Base-by-base conservation (phyloP, 1,140 invertebrate species). In the Zaprionus ghesquierei region DNA sequence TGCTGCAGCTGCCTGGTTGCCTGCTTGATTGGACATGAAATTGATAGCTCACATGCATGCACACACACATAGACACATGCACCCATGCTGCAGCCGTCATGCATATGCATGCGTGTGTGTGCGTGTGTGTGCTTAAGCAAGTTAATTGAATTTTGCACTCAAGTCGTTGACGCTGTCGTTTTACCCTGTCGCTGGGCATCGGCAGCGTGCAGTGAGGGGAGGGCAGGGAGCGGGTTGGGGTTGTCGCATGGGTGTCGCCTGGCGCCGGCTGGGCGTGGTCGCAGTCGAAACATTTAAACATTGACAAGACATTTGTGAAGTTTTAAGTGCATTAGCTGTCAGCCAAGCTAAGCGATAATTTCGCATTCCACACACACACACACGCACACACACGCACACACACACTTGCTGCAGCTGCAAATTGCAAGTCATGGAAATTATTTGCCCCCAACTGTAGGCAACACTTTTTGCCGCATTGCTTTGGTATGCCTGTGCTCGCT, bases 21-120 rank as follows among this genome's bases (percentile, higher is more conserved):
- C 68, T 89, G 84, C 68, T 90, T 90, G 79, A 90, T 90, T 90
- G 87, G 81, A 90, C 87, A 87, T 90, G 81, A 90, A 90, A 90
- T 90, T 90, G 87, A 90, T 90, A 89, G 84, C 84, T 89, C 64
- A 68, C 64, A 51, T 29, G 55, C 50, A 64, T 38, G 12, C 35
- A 18, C 41, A 53, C 27, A 20, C 46, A 55, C 38, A 35, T 60
- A n/a, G n/a, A 10, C 54, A 69, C 15, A 35, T 38, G 23, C 53
- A 56, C 27, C 8, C 25, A 27, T 18, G 10, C 62, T 54, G 31
- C 35, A 49, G 38, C 49, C 10, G 12, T 12, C 27, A 15, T 22
- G 60, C 18, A 29, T 46, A 53, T 66, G 55, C 69, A 35, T 44
- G 53, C 53, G 41, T 33, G 70, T 46, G 51, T 22, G 70, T 27